Evolutionary conservation across 2,113 vertebrate genomes (phyloP).

Genomic region (Oncorhynchus masou): DNA sequence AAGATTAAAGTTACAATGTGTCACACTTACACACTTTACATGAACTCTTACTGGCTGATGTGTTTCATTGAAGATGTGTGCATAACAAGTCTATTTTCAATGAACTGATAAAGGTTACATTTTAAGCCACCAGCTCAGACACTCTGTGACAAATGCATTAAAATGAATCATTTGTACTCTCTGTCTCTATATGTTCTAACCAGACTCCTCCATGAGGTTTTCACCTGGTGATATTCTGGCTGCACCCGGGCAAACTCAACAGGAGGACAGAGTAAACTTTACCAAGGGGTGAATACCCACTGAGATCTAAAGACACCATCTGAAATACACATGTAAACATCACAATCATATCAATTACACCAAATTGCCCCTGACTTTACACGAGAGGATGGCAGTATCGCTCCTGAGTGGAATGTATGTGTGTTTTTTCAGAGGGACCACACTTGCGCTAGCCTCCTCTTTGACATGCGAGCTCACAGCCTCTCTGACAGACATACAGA

Average conservation of each 20-base stretch:
- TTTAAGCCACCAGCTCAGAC: no score
- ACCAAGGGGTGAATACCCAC: conserved; percentile 49
- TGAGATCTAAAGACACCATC: conserved; percentile 60
- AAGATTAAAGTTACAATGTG: background rate
- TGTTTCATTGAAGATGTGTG: no score
- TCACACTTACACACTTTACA: no score
- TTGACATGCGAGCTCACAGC: conserved; percentile 54
- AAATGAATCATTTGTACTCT: background rate
- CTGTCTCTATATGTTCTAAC: background rate
- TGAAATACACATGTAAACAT: conserved; percentile 33
- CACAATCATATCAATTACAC: conserved; percentile 43
- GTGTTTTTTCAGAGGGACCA: conserved; percentile 34
- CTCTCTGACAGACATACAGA: conserved; percentile 49
- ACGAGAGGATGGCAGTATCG: conserved; percentile 29
- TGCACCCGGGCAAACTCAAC: background rate
- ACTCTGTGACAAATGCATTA: no score
- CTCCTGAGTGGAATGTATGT: conserved; percentile 4
- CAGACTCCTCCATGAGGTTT: conserved; percentile 26
- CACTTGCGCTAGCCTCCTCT: conserved; percentile 44
- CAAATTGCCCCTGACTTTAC: conserved; percentile 20
- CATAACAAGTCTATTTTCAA: no score
- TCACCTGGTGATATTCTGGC: conserved; percentile 1
- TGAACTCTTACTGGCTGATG: no score
- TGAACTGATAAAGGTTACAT: no score
- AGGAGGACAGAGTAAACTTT: conserved; percentile 23